These are phyloP conservation scores for Leptopilina syphax DNA, from an alignment of 2,888 invertebrate genomes.

Conservation along the genomic window DNA sequence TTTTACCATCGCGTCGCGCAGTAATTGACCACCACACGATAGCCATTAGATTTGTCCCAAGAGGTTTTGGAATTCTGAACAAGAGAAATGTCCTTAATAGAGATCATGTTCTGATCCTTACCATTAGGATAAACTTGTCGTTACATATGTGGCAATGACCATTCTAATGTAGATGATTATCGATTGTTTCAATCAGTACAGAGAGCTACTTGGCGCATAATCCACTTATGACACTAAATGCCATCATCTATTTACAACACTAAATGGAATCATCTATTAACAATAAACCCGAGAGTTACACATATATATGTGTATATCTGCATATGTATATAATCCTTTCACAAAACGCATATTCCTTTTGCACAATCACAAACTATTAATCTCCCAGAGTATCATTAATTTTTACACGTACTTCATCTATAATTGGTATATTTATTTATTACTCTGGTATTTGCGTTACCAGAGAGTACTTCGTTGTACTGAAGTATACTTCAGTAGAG, in stretches of 20 bases:
- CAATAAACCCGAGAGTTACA: not conserved
- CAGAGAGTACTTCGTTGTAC: no score
- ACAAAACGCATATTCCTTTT: not conserved
- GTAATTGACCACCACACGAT: not conserved
- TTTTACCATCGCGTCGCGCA: not conserved
- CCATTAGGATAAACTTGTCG: slow-evolving; percentile 12
- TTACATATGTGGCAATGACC: slow-evolving; percentile 18
- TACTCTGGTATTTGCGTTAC: no score
- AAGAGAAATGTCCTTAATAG: slow-evolving; percentile 19
- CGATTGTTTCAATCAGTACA: slow-evolving; percentile 23
- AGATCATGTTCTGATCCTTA: slow-evolving; percentile 26
- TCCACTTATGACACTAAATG: slow-evolving; percentile 8
- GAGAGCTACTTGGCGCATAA: not conserved
- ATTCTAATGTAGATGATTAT: slow-evolving; percentile 35
- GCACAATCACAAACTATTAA: not conserved
- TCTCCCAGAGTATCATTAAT: no score
- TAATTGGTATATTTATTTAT: no score
- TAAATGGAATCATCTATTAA: not conserved
- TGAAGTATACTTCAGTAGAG: no score
- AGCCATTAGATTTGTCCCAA: not conserved
- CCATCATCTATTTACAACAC: not conserved
- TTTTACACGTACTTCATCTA: no score
- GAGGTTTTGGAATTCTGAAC: not conserved
- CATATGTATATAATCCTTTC: not conserved
- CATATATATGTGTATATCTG: no score